A percentile compares a stretch with the other conserved stretches of the same genome.
Evolutionary conservation across 2,797 vertebrate species (phyloP).

Genomic region (Sciurus carolinensis): DNA sequence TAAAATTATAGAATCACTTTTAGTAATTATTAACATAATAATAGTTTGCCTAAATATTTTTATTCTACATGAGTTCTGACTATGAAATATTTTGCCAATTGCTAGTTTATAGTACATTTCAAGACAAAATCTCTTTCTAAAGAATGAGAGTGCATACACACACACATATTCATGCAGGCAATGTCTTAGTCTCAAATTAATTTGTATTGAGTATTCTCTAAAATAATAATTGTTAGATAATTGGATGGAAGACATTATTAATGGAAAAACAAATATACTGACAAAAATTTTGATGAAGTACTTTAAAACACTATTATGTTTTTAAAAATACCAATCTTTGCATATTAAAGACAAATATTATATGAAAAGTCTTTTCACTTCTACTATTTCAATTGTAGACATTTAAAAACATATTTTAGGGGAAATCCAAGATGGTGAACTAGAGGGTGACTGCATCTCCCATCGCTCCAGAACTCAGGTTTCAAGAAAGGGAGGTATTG

Average conservation of each 20-base stretch:
- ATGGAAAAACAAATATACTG: background rate
- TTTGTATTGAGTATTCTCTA: background rate
- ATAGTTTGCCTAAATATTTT: background rate
- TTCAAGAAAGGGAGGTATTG: too few relatives aligned
- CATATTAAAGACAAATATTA: background rate
- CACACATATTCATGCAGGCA: background rate
- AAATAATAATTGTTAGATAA: constrained; percentile 11
- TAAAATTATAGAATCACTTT: background rate
- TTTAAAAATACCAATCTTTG: background rate
- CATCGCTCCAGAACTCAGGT: too few relatives aligned
- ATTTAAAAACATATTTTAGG: constrained; percentile 12
- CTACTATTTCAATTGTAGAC: background rate
- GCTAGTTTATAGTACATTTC: background rate
- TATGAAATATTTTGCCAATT: constrained; percentile 39
- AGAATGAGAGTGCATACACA: background rate
- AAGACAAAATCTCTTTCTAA: constrained; percentile 30
- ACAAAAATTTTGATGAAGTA: background rate
- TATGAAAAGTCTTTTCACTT: background rate
- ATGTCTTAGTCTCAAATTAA: constrained; percentile 24
- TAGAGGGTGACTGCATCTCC: too few relatives aligned
- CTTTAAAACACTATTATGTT: background rate
- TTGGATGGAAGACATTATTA: constrained; percentile 4
- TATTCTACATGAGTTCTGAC: background rate
- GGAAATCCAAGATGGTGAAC: too few relatives aligned
- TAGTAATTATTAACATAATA: background rate